Evolutionary conservation across 2,888 invertebrate genomes (phyloP).

Genomic region (Axea sp.): DNA sequence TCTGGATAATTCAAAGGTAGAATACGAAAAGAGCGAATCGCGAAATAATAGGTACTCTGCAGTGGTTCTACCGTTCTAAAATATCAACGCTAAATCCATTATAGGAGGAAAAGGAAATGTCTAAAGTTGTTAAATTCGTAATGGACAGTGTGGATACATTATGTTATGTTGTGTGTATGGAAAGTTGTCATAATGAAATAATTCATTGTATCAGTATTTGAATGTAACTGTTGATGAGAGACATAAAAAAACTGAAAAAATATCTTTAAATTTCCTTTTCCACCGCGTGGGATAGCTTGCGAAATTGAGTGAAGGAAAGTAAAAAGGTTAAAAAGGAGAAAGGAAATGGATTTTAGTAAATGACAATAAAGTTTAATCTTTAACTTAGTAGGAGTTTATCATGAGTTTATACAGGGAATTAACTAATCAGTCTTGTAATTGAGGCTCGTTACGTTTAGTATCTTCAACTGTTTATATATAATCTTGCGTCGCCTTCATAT

Average conservation of each 20-base stretch:
- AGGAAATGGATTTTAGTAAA: constrained; percentile 59
- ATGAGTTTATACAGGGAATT: constrained; percentile 77
- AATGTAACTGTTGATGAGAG: too few relatives aligned
- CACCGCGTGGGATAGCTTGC: too few relatives aligned
- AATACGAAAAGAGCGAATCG: too few relatives aligned
- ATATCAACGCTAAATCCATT: constrained; percentile 66
- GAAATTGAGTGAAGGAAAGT: not conserved
- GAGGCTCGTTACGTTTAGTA: constrained; percentile 78
- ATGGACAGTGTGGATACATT: too few relatives aligned
- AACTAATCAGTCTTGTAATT: constrained; percentile 80
- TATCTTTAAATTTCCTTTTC: too few relatives aligned
- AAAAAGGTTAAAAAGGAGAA: constrained; percentile 17
- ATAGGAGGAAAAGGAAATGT: too few relatives aligned
- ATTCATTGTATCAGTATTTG: too few relatives aligned
- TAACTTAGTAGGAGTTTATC: constrained; percentile 75
- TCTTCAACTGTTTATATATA: constrained; percentile 69
- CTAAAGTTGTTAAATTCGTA: too few relatives aligned
- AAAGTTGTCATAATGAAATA: too few relatives aligned
- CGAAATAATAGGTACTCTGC: too few relatives aligned
- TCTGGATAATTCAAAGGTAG: constrained; percentile 49
- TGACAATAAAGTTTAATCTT: constrained; percentile 67
- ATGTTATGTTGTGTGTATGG: too few relatives aligned
- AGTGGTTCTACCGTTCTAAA: constrained; percentile 62
- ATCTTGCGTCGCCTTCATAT: constrained; percentile 70
- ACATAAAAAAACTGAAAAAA: too few relatives aligned